Conservation (phyloP, 2,888 invertebrate genomes). For the Pasiphila rectangulata region DNA sequence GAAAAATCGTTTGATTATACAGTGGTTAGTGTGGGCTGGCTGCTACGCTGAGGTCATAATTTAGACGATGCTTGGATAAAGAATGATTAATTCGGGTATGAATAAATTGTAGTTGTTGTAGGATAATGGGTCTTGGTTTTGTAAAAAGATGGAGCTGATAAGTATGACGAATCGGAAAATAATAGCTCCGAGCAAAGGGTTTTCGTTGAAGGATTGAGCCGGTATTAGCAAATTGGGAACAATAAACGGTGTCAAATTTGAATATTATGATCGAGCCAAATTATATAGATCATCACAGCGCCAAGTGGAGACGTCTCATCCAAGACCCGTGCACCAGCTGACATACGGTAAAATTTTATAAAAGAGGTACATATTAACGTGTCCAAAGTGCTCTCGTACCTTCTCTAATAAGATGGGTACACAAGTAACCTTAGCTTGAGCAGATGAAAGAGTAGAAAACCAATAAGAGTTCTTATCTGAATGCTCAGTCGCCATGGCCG, state of each 20-base stretch:
- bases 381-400: too few species aligned
- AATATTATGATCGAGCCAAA: background rate
- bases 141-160: constrained; percentile 1
- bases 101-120: constrained; percentile 16
- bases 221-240: background rate
- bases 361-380: too few species aligned
- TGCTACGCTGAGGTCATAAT: constrained; percentile 29
- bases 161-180: constrained; percentile 16
- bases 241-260: background rate
- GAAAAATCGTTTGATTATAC: constrained; percentile 31
- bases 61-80: constrained; percentile 19
- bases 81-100: constrained; percentile 16
- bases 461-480: too few species aligned
- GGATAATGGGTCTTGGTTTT: constrained; percentile 4
- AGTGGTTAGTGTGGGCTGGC: constrained; percentile 19
- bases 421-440: too few species aligned
- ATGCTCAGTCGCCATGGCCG: background rate
- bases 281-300: too few species aligned
- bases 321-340: too few species aligned
- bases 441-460: too few species aligned
- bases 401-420: too few species aligned
- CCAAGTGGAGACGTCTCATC: too few species aligned
- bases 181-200: background rate
- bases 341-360: too few species aligned
- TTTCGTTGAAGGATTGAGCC: background rate